Percentiles rank a stretch among this genome's conserved stretches.
phyloP scores from a whole-genome alignment of 1,140 invertebrate genomes.

The Drosophila leontia region DNA sequence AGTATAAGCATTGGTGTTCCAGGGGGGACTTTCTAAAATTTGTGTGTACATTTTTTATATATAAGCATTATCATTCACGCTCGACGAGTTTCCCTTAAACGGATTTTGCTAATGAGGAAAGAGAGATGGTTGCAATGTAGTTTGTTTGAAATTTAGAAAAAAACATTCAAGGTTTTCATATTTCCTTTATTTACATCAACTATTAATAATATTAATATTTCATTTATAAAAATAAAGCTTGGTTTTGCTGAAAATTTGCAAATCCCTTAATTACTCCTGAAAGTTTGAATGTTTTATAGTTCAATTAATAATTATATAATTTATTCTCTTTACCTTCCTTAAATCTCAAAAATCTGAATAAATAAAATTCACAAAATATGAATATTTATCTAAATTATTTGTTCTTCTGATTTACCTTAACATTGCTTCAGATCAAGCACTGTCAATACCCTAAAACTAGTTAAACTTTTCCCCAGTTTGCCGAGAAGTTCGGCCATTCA shows the following conservation, averaged over 20 bases:
- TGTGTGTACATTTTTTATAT: conserved; percentile 9
- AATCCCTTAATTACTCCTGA: background rate
- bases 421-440: background rate
- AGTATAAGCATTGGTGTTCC: conserved; percentile 8
- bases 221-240: too few relatives aligned
- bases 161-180: background rate
- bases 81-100: background rate
- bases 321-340: background rate
- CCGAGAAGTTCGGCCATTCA: conserved; percentile 42
- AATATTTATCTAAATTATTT: background rate
- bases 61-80: background rate
- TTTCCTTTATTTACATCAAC: too few relatives aligned
- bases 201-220: too few relatives aligned
- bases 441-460: conserved; percentile 32
- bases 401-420: background rate
- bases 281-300: background rate
- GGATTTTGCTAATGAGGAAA: background rate
- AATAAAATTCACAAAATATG: background rate
- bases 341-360: background rate
- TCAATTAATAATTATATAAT: background rate
- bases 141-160: background rate
- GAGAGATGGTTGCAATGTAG: background rate
- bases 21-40: conserved; percentile 25
- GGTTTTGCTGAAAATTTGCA: background rate
- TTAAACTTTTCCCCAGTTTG: conserved; percentile 35